Base-by-base conservation (phyloP, 2,888 invertebrate genomes). In the Cetonia aurata region DNA sequence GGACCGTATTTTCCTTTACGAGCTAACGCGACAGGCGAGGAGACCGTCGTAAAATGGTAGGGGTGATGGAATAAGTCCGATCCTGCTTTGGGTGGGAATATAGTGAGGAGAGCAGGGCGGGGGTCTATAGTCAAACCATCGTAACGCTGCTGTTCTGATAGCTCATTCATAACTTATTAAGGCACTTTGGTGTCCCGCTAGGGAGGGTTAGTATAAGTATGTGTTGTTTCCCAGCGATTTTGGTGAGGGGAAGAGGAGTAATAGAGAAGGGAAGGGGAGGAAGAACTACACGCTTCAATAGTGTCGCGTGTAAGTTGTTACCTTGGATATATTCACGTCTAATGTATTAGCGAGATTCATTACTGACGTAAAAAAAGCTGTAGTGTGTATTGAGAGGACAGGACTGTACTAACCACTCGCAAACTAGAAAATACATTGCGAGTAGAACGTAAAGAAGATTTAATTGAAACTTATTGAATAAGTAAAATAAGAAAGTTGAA, bases 81-180 rank as follows among this genome's bases (percentile, higher is more conserved):
- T 1, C 37, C 10, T 37, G 37, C 37, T 37, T 37, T 37, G 10
- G 37, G 6, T 37, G 10, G 37, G 25, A 6, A 4, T 25, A 3
- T 1, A 25, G 25, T 52, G 25, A 8, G 52, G 25, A 48, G 48
- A 13, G 13, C 44, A n/a, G 68, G 69, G 71, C 69, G 59, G 62
- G 69, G 62, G 69, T 65, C 62, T 50, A 50, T 50, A 19, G 62
- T 65, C 50, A 15, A 65, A 50, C 73, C 69, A 72, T 72, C 71
- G 71, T 71, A 72, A 70, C 71, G 60, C 60, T 55, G 69, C 60
- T 42, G 55, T 25, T 41, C 65, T 44, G 72, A 74, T 71, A 70
- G 67, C 70, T 74, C 72, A 74, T 71, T 72, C 74, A 72, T 74
- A 74, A 74, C 71, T 72, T 60, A 71, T 72, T 72, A 65, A 33